These are phyloP conservation scores for Drosophila neutralis DNA, from an alignment of 2,888 invertebrate species.

Conservation along the genomic window DNA sequence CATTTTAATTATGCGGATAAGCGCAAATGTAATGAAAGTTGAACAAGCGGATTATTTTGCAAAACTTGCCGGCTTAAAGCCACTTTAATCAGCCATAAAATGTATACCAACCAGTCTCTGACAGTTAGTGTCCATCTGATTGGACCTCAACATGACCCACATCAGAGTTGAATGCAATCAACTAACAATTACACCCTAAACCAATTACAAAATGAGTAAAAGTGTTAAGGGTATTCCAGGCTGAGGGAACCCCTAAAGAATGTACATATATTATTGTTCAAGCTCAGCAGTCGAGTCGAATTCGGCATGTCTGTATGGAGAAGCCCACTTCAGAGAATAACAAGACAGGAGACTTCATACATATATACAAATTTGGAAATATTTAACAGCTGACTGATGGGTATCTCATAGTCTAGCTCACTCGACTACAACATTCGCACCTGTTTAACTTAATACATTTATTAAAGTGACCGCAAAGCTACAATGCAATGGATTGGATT, in stretches of 20 bases:
- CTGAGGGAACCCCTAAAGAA: background rate
- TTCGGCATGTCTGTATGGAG: background rate
- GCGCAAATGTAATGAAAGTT: slow-evolving; percentile 78
- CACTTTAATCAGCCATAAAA: slow-evolving; percentile 71
- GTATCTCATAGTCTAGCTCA: background rate
- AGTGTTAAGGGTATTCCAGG: background rate
- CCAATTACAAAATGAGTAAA: background rate
- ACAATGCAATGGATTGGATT: background rate
- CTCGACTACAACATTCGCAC: background rate
- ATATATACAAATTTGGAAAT: background rate
- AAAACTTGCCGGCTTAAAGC: slow-evolving; percentile 64
- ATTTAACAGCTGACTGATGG: background rate
- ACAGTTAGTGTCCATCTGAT: slow-evolving; percentile 59
- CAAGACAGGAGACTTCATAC: too few relatives aligned
- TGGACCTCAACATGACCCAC: slow-evolving; percentile 24
- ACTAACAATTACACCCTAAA: slow-evolving; percentile 7
- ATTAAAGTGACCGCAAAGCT: background rate
- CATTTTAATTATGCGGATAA: slow-evolving; percentile 81
- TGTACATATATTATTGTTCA: background rate
- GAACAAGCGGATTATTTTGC: slow-evolving; percentile 74
- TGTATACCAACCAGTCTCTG: slow-evolving; percentile 32
- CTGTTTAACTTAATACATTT: background rate
- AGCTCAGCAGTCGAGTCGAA: background rate
- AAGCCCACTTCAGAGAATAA: background rate
- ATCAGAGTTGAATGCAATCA: slow-evolving; percentile 14